Evolutionary conservation across 1,140 invertebrate species (phyloP), one percentile per base, ranked within the genome.

Genomic region (Tetranychus cinnabarinus): DNA sequence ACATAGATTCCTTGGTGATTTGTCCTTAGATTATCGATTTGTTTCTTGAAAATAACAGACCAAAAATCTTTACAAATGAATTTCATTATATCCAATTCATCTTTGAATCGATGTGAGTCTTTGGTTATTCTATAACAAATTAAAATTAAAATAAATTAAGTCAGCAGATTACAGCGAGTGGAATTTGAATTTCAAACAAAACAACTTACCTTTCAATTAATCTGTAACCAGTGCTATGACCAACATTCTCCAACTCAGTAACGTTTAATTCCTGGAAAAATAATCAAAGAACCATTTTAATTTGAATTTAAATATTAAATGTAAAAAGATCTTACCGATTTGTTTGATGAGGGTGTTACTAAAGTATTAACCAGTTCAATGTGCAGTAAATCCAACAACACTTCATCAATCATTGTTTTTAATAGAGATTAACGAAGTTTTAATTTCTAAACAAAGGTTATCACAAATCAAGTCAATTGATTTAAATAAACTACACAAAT

Each of bases 61-160:
- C 95, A 98, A 69, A 97, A 95, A 70, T 98, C 95, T 65, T 95
- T 98, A 70, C 95, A 98, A 48, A 98, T 89, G 68, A 97, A 98
- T 73, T 98, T 98, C 76, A 98, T 88, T 34, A 88, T 92, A 67
- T 98, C 95, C 42, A 98, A 71, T 74, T 98, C 95, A 76, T 97
- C 90, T 76, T 96, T 93, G 70, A 97, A 96, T 61, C 91, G 76
- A 3, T 86, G 80, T 74, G 83, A 85, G 92, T 72, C 86, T 58
- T 46, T 42, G 7, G 57, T 58, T 33, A 46, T 46, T 34, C 57
- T 58, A 10, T 37, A n/a, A 36, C 3, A 35, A 36, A 58, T 12
- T 33, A 45, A 58, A 34, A 15, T 8, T 3, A 58, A 58, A 58
- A 34, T 6, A 45, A 46, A 8, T 45, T 31, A 12, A 36, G 2